Evolutionary conservation across 2,113 vertebrate species (phyloP).

Genomic region (Heptranchias perlo): DNA sequence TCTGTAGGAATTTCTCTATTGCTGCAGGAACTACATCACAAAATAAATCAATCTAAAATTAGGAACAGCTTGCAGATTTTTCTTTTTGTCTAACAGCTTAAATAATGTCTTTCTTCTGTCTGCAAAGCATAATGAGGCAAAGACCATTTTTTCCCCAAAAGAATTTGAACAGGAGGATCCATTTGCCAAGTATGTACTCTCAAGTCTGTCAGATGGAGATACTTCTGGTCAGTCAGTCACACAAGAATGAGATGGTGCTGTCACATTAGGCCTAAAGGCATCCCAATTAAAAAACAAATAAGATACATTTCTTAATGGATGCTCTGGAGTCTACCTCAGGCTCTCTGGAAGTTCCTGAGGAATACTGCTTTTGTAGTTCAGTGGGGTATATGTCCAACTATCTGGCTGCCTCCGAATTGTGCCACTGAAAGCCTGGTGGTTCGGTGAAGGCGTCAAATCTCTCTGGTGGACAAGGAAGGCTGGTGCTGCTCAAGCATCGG

Average conservation of each 20-base stretch:
- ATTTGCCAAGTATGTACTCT: not conserved
- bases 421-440: not conserved
- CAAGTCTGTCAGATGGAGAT: not conserved
- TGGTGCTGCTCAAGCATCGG: not conserved
- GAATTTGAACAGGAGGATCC: not conserved
- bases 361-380: not conserved
- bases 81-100: not conserved
- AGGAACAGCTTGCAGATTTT: slow-evolving; percentile 12
- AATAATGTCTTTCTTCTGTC: not conserved
- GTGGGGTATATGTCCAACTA: not conserved
- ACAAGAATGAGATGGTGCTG: not conserved
- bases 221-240: not conserved
- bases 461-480: not conserved
- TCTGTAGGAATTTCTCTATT: not conserved
- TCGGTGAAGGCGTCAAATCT: not conserved
- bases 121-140: not conserved
- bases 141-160: not conserved
- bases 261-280: not conserved
- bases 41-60: not conserved
- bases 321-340: not conserved
- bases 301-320: not conserved
- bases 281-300: not conserved
- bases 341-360: too few species aligned
- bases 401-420: not conserved
- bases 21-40: not conserved